Base-by-base conservation (phyloP, 2,113 vertebrate genomes). In the Carassius carassius region DNA sequence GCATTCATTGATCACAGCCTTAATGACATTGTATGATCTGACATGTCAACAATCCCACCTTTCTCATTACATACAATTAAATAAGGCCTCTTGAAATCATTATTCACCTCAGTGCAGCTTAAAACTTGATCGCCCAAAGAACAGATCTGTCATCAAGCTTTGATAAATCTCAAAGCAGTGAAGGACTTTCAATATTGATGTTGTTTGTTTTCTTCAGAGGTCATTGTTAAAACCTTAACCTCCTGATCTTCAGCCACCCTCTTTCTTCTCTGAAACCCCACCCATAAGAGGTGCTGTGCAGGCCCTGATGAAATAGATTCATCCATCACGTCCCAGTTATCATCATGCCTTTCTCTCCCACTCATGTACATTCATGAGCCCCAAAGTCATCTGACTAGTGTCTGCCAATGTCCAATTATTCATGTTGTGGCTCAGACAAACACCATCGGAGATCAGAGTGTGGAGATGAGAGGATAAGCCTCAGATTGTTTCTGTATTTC, bases 261-360 rank as follows among this genome's bases (percentile, higher is more conserved):
- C 67, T 58, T 4, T 85, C 23, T 13, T 19, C 70, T 56, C 54
- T 17, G 29, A 85, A 58, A 79, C 70, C 8, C 70, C 5, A 2
- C 25, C 73, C 56, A 65, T n/a, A 41, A 37, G 14, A 70, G 2
- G 29, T 8, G 25, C 74, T 54, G 7, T 5, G 7, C 41, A 69
- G 12, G 72, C 35, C 29, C 65, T 60, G 49, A 82, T 82, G 78
- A 82, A 84, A 63, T 13, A 8, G 47, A 86, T 86, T 19, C 82
- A 83, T 83, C 51, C 62, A 84, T 86, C 56, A 82, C 10, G 29
- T 35, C 25, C 69, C 54, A 63, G 51, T 69, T 84, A 77, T 83
- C 69, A 87, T 51, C 29, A 23, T 29, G 1, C 16, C 5, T 69
- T 65, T 13, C 35, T 69, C 17, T 25, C 29, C 21, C n/a, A 9